Conservation (phyloP, 2,888 invertebrate genomes). For the Marasmarcha lunaedactyla region DNA sequence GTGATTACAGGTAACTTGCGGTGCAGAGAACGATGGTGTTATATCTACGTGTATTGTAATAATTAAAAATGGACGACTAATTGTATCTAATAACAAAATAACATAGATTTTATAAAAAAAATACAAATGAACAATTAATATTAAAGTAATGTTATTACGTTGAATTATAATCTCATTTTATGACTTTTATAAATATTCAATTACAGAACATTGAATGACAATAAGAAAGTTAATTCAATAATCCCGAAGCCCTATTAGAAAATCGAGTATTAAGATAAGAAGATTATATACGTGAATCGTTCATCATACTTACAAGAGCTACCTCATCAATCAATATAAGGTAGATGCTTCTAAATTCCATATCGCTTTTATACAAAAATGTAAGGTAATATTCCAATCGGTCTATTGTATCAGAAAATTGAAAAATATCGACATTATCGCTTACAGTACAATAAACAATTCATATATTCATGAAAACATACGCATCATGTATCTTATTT, state of each 20-base stretch:
- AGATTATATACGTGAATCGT: background rate
- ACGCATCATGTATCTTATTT: conserved; percentile 14
- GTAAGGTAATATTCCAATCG: conserved; percentile 36
- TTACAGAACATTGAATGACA: background rate
- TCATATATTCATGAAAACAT: conserved; percentile 58
- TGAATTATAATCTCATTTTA: no score
- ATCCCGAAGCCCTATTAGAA: background rate
- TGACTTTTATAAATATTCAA: no score
- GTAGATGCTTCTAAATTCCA: background rate
- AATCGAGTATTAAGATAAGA: background rate
- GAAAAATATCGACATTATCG: conserved; percentile 45
- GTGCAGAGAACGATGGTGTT: no score
- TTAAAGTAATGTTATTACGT: no score
- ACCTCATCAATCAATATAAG: conserved; percentile 27
- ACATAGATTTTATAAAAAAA: no score
- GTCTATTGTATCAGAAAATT: conserved; percentile 62
- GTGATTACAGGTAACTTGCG: no score
- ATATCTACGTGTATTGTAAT: no score
- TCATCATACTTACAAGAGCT: background rate
- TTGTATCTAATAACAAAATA: no score
- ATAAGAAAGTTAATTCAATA: background rate
- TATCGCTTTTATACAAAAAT: conserved; percentile 31
- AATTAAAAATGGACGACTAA: no score
- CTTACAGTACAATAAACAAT: conserved; percentile 29
- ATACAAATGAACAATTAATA: no score